phyloP scores from a whole-genome alignment of 2,888 invertebrate genomes.

The Eurois occulta region DNA sequence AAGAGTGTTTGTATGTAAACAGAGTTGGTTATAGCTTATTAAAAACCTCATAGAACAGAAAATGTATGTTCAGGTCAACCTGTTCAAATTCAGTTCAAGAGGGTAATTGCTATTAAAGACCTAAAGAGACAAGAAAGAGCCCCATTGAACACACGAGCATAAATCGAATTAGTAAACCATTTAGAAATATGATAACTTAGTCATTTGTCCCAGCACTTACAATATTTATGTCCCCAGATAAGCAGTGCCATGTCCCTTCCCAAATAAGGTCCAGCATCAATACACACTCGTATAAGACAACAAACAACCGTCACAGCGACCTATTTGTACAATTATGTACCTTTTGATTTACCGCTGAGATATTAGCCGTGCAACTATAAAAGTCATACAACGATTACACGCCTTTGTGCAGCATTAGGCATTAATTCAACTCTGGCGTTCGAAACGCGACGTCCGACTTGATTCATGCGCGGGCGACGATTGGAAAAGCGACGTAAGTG shows the following conservation, averaged over 20 bases:
- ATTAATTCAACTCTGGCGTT: conserved; percentile 76
- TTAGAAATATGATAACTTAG: conserved; percentile 42
- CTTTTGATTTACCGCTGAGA: conserved; percentile 81
- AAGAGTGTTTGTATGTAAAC: not conserved
- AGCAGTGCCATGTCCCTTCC: conserved; percentile 48
- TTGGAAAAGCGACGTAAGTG: conserved; percentile 67
- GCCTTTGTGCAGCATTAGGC: conserved; percentile 83
- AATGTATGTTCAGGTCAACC: not conserved
- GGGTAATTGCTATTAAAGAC: conserved; percentile 10
- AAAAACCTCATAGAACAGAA: not conserved
- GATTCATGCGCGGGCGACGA: conserved; percentile 81
- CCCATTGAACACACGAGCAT: conserved; percentile 7
- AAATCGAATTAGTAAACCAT: conserved; percentile 33
- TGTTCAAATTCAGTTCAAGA: not conserved
- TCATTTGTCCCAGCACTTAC: conserved; percentile 48
- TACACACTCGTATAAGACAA: conserved; percentile 58
- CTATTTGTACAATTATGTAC: conserved; percentile 79
- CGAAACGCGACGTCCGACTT: conserved; percentile 76
- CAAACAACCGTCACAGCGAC: conserved; percentile 65
- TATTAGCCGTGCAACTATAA: conserved; percentile 76
- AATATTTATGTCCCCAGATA: conserved; percentile 51
- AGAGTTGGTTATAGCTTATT: not conserved
- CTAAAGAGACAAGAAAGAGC: conserved; percentile 13
- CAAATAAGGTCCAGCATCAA: conserved; percentile 64
- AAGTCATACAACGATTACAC: conserved; percentile 85